phyloP scores from a whole-genome alignment of 2,888 invertebrate species.

The Epirrhoe alternata region DNA sequence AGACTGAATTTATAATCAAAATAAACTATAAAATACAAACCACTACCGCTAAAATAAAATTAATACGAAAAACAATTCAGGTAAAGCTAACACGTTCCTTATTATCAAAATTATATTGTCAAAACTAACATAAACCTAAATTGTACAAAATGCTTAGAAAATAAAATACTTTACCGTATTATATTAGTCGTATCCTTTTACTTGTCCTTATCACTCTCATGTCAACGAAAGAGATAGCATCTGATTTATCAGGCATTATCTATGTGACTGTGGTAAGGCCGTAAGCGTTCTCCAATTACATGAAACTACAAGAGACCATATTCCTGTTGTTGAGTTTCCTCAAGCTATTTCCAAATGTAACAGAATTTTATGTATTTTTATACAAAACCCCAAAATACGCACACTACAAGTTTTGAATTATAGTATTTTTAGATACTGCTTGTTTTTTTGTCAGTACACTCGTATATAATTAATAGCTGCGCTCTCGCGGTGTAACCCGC shows the following conservation, averaged over 20 bases:
- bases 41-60: slow-evolving; percentile 14
- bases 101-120: slow-evolving; percentile 23
- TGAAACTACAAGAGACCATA: not conserved
- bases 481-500: too few relatives aligned
- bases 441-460: not conserved
- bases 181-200: not conserved
- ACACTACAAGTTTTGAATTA: not conserved
- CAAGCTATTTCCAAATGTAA: not conserved
- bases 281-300: not conserved
- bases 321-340: not conserved
- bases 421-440: not conserved
- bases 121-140: slow-evolving; percentile 12
- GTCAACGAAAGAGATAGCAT: not conserved
- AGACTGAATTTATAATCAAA: slow-evolving; percentile 11
- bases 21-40: slow-evolving; percentile 22
- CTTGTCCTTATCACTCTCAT: not conserved
- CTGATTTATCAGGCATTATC: not conserved
- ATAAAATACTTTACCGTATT: slow-evolving; percentile 5
- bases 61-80: slow-evolving; percentile 20
- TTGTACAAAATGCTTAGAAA: slow-evolving; percentile 3
- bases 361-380: not conserved
- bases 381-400: too few relatives aligned
- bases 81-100: slow-evolving; percentile 6
- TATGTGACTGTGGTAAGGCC: not conserved
- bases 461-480: too few relatives aligned